phyloP scores from a whole-genome alignment of 2,888 invertebrate genomes.

The Tachina lurida region DNA sequence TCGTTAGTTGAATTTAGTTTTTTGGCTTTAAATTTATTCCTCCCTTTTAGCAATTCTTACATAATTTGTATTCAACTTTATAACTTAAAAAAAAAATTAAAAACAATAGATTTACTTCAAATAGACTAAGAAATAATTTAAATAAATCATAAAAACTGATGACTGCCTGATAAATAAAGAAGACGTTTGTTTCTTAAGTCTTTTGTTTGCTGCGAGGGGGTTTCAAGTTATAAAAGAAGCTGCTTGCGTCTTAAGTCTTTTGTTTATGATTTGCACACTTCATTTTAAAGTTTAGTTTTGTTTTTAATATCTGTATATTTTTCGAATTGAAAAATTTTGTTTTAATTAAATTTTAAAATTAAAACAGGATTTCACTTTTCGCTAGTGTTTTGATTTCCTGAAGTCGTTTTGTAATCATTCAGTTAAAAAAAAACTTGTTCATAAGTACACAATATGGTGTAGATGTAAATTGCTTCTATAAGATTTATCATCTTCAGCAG shows the following conservation, averaged over 20 bases:
- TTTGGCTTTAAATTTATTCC: background rate
- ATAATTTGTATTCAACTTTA: conserved; percentile 10
- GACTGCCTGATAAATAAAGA: conserved; percentile 55
- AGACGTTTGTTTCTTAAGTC: conserved; percentile 77
- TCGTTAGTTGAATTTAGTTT: background rate
- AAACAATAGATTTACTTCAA: conserved; percentile 31
- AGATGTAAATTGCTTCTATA: too few species aligned
- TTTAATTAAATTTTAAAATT: too few species aligned
- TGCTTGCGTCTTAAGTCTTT: background rate
- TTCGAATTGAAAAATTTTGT: background rate
- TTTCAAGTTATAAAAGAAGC: background rate
- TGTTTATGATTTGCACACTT: background rate
- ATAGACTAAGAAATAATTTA: conserved; percentile 13
- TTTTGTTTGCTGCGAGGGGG: conserved; percentile 74
- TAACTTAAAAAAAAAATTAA: background rate
- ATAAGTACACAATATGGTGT: too few species aligned
- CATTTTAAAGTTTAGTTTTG: background rate
- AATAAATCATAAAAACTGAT: conserved; percentile 16
- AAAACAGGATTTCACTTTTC: too few species aligned
- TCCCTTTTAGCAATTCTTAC: conserved; percentile 6
- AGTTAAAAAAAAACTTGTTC: too few species aligned
- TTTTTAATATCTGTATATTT: background rate
- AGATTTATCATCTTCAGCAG: too few species aligned
- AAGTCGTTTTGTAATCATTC: too few species aligned
- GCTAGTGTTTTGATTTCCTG: too few species aligned